Conservation (phyloP, 2,888 invertebrate genomes). For the Hydraecia micacea region DNA sequence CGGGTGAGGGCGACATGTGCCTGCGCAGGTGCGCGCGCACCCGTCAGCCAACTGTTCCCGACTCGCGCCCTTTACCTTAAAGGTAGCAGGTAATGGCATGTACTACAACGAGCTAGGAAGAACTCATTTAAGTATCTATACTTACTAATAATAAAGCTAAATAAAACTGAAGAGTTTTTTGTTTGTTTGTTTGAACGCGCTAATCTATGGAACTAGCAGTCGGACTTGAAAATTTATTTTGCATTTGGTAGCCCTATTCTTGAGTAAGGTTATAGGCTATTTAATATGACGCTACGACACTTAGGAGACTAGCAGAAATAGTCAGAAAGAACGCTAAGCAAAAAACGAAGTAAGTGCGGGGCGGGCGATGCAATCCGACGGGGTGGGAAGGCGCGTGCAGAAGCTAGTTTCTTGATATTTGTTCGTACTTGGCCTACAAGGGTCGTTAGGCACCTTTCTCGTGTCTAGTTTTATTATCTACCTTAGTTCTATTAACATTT, state of each 20-base stretch:
- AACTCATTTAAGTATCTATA: neutral
- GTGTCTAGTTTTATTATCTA: conserved; percentile 10
- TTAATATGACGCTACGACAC: no score
- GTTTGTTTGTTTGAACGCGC: neutral
- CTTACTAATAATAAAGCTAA: neutral
- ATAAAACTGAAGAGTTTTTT: neutral
- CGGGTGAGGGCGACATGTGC: conserved; percentile 68
- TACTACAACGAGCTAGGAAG: conserved; percentile 14
- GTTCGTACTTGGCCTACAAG: conserved; percentile 2
- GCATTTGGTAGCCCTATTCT: neutral
- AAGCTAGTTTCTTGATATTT: conserved; percentile 31
- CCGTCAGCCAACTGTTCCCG: conserved; percentile 68
- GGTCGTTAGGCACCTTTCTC: conserved; percentile 12
- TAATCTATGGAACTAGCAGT: neutral
- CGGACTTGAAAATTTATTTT: neutral
- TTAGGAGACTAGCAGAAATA: neutral
- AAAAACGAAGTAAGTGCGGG: neutral
- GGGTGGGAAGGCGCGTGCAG: neutral
- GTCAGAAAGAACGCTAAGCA: neutral
- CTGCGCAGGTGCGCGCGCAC: conserved; percentile 69
- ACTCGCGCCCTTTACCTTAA: conserved; percentile 58
- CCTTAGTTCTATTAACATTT: conserved; percentile 15
- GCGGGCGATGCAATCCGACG: neutral
- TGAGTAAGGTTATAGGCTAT: no score
- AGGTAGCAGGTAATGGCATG: conserved; percentile 51